These are phyloP conservation scores for Peromyscus eremicus DNA, from an alignment of 2,797 vertebrate species.

Conservation along the genomic window DNA sequence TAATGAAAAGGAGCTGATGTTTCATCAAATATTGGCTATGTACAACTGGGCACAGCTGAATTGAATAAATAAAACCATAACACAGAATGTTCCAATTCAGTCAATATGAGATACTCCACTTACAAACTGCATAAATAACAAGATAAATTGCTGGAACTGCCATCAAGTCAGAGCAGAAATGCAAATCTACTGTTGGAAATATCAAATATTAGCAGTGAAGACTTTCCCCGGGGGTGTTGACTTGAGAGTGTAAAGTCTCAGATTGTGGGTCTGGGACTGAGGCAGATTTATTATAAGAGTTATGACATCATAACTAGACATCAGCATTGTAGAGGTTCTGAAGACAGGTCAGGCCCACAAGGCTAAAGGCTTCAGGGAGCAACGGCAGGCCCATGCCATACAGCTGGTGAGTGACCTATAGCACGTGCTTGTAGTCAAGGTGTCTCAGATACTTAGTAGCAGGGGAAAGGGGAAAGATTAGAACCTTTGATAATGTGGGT, in stretches of 20 bases:
- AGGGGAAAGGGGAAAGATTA: neutral
- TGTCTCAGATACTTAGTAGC: neutral
- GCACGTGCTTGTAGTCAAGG: neutral
- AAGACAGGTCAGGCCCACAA: too few relatives aligned
- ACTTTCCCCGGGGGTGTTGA: too few relatives aligned
- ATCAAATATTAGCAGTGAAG: neutral
- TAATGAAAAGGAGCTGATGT: neutral
- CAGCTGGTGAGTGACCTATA: too few relatives aligned
- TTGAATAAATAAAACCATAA: neutral
- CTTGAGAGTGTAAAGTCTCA: neutral
- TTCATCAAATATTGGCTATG: neutral
- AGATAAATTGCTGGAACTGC: neutral
- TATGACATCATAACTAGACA: neutral
- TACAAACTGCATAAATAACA: neutral
- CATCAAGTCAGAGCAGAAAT: neutral
- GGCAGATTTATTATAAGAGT: neutral
- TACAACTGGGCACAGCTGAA: neutral
- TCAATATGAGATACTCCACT: neutral
- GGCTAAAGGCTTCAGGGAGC: neutral
- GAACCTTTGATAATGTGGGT: neutral
- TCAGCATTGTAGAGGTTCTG: neutral
- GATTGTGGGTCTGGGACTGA: neutral
- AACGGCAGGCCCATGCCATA: neutral
- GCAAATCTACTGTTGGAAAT: neutral
- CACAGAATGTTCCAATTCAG: neutral